Conservation (phyloP, 2,888 invertebrate genomes). For the Dusona sp. region DNA sequence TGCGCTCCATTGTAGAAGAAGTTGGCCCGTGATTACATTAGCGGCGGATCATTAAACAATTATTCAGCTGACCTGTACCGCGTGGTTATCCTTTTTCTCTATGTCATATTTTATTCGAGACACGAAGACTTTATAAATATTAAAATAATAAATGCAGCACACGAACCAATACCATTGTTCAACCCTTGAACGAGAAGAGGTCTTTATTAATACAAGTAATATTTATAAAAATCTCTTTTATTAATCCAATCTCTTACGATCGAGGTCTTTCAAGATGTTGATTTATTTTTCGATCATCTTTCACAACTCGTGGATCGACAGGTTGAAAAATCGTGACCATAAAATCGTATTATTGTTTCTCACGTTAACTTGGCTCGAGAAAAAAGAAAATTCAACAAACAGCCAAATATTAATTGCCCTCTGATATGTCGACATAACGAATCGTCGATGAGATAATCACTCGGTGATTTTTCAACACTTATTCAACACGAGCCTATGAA, state of each 20-base stretch:
- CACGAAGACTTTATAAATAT: conserved; percentile 55
- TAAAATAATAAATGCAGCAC: conserved; percentile 22
- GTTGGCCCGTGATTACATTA: conserved; percentile 29
- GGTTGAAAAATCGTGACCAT: not conserved
- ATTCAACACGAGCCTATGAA: not conserved
- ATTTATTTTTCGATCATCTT: not conserved
- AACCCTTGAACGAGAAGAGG: not conserved
- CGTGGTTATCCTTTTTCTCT: not conserved
- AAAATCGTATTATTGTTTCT: not conserved
- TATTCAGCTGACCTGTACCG: not conserved
- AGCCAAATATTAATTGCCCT: conserved; percentile 2
- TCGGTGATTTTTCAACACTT: not conserved
- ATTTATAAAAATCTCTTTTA: not conserved
- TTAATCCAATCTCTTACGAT: not conserved
- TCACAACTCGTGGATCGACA: not conserved
- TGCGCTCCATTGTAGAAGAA: conserved; percentile 27
- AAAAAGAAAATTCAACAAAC: conserved; percentile 12
- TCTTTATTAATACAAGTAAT: not conserved
- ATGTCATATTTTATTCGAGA: conserved; percentile 48
- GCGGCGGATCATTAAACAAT: conserved; percentile 58
- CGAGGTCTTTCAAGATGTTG: not conserved
- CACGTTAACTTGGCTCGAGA: not conserved
- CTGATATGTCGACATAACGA: conserved; percentile 38
- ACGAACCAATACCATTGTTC: not conserved
- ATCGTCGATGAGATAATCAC: not conserved